Base-by-base conservation (phyloP, 2,797 vertebrate genomes). In the Poecilia wingei region DNA sequence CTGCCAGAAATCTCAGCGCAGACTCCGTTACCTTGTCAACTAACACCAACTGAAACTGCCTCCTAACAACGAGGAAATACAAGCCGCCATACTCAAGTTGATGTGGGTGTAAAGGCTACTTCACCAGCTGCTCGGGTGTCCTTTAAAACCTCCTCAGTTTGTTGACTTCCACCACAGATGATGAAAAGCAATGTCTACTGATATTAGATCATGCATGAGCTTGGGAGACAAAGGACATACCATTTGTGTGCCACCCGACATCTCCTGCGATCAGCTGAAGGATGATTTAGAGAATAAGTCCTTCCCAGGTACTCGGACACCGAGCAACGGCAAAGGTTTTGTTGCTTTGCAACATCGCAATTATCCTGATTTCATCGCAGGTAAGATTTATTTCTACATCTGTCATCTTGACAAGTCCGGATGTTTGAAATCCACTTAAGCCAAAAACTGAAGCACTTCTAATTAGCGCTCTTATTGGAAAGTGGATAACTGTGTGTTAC, bases 201-300 rank as follows among this genome's bases (percentile, higher is more conserved):
- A 87, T 39, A 70, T 80, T 75, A 47, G 25, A 68, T n/a, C 57
- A 49, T 79, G 79, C 47, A 80, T 74, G 13, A 57, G 66, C 75
- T 9, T 10, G 33, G 75, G 75, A 59, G 51, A 66, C 25, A 90
- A 90, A 81, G 85, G 91, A 70, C 89, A 89, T 49, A 91, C 90
- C 8, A 88, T 95, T 31, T 94, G 91, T 80, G 90, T 79, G 57
- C 78, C 90, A 57, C 83, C 86, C 7, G 82, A 87, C 69, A 72
- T 86, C 53, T 61, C 76, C 22, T 73, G 74, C 8, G 84, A 77
- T 36, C 2, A 72, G 20, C 57, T 85, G 81, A 91, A 91, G 2
- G 83, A 86, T 18, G 75, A 93, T 31, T 93, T 94, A 55, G 86
- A 91, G 13, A 96, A 94, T 61, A 95, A 91, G 76, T 96, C 95